These are phyloP conservation scores for Trachelipus rathkii DNA, from an alignment of 1,140 invertebrate genomes.

Conservation along the genomic window DNA sequence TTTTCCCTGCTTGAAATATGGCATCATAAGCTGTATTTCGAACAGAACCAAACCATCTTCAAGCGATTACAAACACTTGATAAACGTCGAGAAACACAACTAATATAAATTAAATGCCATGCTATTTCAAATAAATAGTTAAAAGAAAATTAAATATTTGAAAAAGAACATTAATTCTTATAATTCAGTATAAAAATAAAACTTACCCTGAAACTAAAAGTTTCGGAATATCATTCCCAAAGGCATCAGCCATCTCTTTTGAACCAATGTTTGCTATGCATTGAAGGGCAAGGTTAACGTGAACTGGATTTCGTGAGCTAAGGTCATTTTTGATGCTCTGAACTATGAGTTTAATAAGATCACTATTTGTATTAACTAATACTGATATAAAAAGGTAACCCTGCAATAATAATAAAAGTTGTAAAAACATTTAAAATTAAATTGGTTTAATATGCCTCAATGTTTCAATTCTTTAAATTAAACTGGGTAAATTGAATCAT, in stretches of 20 bases:
- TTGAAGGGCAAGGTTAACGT: conserved; percentile 97
- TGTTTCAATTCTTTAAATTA: not conserved
- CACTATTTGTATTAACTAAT: conserved; percentile 97
- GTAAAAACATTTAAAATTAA: too few species aligned
- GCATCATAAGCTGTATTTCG: too few species aligned
- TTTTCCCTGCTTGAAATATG: too few species aligned
- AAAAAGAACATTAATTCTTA: too few species aligned
- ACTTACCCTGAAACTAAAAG: conserved; percentile 90
- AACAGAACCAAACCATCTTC: too few species aligned
- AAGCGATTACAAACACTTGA: too few species aligned
- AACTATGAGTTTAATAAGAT: conserved; percentile 97
- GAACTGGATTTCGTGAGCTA: conserved; percentile 91
- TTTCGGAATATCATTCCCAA: conserved; percentile 96
- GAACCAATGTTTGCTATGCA: conserved; percentile 99
- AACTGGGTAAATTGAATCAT: not conserved
- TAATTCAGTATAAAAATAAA: not conserved
- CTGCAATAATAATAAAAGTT: conserved; percentile 58
- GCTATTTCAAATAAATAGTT: too few species aligned
- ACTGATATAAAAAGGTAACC: conserved; percentile 99
- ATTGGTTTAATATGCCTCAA: too few species aligned
- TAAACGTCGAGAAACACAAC: too few species aligned
- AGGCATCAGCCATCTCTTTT: conserved; percentile 98
- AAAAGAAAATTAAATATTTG: too few species aligned
- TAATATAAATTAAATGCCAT: too few species aligned
- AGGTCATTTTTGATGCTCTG: conserved; percentile 99